A percentile compares a stretch with the other conserved stretches of the same genome.
Conservation (phyloP, 2,797 vertebrate species). For the Hemitrygon akajei region DNA sequence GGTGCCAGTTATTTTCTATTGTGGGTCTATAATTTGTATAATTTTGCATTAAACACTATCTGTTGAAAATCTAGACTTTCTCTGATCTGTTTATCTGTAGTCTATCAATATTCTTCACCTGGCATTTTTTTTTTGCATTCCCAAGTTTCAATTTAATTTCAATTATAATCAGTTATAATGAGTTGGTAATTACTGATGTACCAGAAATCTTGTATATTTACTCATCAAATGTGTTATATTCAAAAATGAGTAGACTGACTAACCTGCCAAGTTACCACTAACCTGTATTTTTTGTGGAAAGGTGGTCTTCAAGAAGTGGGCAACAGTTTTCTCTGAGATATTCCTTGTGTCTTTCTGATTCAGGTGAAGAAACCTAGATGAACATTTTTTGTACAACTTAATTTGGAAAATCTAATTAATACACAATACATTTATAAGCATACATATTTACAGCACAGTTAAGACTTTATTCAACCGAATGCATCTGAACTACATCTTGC, state of each 20-base stretch:
- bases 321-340: neutral
- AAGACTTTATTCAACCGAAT: neutral
- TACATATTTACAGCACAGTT: neutral
- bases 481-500: neutral
- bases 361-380: neutral
- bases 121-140: too few species aligned
- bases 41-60: too few species aligned
- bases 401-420: neutral
- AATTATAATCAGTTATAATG: neutral
- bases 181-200: neutral
- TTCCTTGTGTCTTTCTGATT: neutral
- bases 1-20: too few species aligned
- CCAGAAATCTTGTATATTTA: neutral
- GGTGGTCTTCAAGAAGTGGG: neutral
- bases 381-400: neutral
- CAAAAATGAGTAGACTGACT: neutral
- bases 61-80: too few species aligned
- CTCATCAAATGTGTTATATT: neutral
- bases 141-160: too few species aligned
- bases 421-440: neutral
- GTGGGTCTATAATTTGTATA: too few species aligned
- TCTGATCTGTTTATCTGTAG: too few species aligned
- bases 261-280: neutral
- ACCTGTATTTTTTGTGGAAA: slow-evolving; percentile 14
- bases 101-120: too few species aligned